These are phyloP conservation scores for Eulemur rubriventer DNA, from an alignment of 2,797 vertebrate species.

Conservation along the genomic window DNA sequence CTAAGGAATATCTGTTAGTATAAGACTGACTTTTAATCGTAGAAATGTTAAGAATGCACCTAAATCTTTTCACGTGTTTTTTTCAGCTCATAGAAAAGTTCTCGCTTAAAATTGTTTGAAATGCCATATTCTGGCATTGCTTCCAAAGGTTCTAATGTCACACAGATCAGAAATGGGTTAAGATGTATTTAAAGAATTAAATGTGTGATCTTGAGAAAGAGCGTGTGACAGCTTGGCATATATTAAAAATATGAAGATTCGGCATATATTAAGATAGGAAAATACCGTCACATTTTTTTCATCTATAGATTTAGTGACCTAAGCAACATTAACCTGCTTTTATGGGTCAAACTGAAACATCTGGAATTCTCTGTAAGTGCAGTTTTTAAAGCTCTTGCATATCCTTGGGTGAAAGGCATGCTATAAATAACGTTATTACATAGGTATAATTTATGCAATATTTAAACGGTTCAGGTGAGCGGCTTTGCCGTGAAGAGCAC, in stretches of 20 bases:
- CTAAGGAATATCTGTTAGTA: not conserved
- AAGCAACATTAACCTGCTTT: not conserved
- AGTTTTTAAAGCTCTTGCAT: not conserved
- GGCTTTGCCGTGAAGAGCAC: not conserved
- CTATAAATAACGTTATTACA: conserved; percentile 18
- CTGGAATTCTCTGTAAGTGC: not conserved
- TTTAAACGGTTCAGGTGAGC: conserved; percentile 10
- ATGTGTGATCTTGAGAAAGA: not conserved
- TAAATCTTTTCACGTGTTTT: not conserved
- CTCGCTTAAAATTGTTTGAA: not conserved
- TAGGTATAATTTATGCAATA: not conserved
- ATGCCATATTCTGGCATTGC: not conserved
- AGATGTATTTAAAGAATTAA: not conserved
- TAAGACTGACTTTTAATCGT: not conserved
- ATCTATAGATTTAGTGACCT: not conserved
- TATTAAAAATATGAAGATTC: not conserved
- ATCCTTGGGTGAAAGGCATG: not conserved
- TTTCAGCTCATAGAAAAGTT: not conserved
- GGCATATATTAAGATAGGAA: not conserved
- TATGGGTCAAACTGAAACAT: not conserved
- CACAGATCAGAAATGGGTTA: not conserved
- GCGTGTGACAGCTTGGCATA: not conserved
- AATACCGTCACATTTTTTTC: not conserved
- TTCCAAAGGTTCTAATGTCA: not conserved
- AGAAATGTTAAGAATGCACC: not conserved